These are phyloP conservation scores for Noctua comes DNA, from an alignment of 2,888 invertebrate genomes.

Conservation along the genomic window DNA sequence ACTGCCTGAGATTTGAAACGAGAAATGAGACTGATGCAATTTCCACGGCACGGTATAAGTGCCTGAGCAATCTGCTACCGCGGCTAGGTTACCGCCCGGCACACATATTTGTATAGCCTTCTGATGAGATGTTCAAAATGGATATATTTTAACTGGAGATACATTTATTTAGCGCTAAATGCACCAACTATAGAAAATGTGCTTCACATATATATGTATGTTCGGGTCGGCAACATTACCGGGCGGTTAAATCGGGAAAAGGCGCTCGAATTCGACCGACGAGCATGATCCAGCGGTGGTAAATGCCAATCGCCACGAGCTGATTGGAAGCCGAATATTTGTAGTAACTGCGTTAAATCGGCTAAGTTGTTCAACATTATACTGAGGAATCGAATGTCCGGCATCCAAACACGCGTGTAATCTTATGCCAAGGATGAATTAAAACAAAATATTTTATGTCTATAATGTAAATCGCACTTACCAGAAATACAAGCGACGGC, in stretches of 20 bases:
- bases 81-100: too few relatives aligned
- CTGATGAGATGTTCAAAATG: too few relatives aligned
- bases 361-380: neutral
- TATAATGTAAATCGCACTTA: constrained; percentile 82
- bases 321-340: neutral
- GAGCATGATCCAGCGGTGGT: neutral
- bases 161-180: neutral
- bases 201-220: neutral
- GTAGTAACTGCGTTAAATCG: neutral
- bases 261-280: neutral
- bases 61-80: too few relatives aligned
- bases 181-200: neutral
- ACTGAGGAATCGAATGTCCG: neutral
- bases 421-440: neutral
- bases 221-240: neutral
- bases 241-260: neutral
- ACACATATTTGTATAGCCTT: too few relatives aligned
- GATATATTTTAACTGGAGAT: too few relatives aligned
- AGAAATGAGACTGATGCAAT: neutral
- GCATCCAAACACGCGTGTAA: neutral
- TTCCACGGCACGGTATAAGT: neutral
- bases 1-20: neutral
- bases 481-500: constrained; percentile 95
- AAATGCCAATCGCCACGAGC: neutral
- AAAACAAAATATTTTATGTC: neutral